Base-by-base conservation (phyloP, 2,113 vertebrate genomes). In the Oophaga pumilio region DNA sequence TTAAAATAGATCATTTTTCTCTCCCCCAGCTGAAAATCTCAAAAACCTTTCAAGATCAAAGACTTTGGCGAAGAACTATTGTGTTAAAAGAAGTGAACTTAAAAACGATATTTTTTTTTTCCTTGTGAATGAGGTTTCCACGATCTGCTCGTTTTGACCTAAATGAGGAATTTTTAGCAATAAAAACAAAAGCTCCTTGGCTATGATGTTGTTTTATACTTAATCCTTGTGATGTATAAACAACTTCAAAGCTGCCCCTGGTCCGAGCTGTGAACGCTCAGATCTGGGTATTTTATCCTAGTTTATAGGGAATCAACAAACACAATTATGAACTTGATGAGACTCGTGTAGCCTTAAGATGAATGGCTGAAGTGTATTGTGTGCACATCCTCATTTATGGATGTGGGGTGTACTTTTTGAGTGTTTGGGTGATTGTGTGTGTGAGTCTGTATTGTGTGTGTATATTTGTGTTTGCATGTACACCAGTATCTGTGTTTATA, bases 31-130 rank as follows among this genome's bases (percentile, higher is more conserved):
- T 90, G 89, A 87, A 93, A 93, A 94, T 93, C 94, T 92, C 92
- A 93, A 93, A 95, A 93, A 92, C 93, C 93, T 94, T 95, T 94
- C 91, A 94, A 95, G 94, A 95, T 95, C 93, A 95, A 95, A 94
- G 93, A 88, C 90, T 93, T 90, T 92, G 92, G 91, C 92, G 90
- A 92, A 92, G 92, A 92, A 91, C 87, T 93, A 94, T 94, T 94
- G 93, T 95, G 93, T 53, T 76, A 92, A 92, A 93, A 90, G 90
- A 90, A 76, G 76, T 83, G 59, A 90, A 86, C 13, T 90, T 85
- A 84, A 91, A 56, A 79, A 68, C 22, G 69, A 66, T 53, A 26
- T 24, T 93, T 91, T 56, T 50, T 74, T 92, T 66, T 18, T 17
- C 11, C 6, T 50, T 50, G 91, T 90, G 88, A 88, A 84, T 79